phyloP scores from a whole-genome alignment of 2,797 vertebrate genomes.

The Tokudaia tokunoshimensis region DNA sequence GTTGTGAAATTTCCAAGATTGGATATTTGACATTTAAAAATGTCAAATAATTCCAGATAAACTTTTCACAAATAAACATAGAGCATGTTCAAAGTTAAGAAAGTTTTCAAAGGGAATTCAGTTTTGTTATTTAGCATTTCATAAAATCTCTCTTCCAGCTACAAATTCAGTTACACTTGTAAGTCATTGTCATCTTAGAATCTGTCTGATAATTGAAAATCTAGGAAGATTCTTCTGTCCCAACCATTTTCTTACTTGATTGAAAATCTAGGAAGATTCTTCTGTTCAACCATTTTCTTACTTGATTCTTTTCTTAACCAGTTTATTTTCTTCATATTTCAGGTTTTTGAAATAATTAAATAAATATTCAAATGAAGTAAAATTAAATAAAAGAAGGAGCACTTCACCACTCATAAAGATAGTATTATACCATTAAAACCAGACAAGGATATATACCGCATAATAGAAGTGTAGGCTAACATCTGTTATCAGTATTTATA shows the following conservation, averaged over 20 bases:
- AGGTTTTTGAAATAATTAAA: background rate
- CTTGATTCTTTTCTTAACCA: background rate
- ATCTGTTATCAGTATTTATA: background rate
- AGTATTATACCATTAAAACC: background rate
- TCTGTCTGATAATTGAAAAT: background rate
- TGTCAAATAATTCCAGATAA: background rate
- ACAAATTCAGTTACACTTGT: background rate
- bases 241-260: background rate
- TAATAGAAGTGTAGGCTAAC: background rate
- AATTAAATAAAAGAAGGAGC: background rate
- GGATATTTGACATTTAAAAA: slow-evolving; percentile 39
- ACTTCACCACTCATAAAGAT: background rate
- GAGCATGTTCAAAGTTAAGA: background rate
- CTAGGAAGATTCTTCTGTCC: background rate
- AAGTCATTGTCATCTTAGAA: slow-evolving; percentile 1
- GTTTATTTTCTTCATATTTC: background rate
- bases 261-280: background rate
- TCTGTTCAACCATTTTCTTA: background rate
- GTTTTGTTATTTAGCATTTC: background rate
- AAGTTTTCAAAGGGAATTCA: background rate
- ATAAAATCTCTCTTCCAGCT: background rate
- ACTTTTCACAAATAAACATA: background rate
- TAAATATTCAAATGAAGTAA: background rate
- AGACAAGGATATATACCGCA: background rate
- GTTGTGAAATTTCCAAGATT: background rate